Evolutionary conservation across 2,113 vertebrate species (phyloP).

Genomic region (Oreochromis aureus): DNA sequence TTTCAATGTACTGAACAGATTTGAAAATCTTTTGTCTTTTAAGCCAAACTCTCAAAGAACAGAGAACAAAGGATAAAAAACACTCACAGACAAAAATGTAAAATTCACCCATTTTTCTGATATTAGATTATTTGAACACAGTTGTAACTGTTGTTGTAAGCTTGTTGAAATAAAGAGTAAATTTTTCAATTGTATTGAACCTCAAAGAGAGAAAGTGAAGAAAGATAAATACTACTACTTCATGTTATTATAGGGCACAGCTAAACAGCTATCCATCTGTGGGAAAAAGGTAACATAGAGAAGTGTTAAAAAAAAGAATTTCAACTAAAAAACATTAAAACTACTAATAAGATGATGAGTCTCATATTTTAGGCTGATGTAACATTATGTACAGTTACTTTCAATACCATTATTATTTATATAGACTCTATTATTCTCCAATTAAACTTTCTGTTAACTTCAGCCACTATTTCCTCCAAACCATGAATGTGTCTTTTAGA

Average conservation of each 20-base stretch:
- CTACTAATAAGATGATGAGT: background rate
- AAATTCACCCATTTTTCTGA: background rate
- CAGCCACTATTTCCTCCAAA: background rate
- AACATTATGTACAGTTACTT: background rate
- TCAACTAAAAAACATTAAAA: background rate
- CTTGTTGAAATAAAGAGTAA: background rate
- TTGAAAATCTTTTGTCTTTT: background rate
- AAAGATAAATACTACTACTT: background rate
- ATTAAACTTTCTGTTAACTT: background rate
- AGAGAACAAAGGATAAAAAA: background rate
- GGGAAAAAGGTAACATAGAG: background rate
- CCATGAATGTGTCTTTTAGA: background rate
- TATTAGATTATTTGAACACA: background rate
- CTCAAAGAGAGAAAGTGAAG: background rate
- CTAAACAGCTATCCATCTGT: background rate
- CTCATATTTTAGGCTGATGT: background rate
- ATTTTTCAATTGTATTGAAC: background rate
- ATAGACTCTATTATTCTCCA: background rate
- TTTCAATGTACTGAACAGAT: background rate
- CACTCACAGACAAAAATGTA: background rate
- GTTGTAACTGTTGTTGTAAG: background rate
- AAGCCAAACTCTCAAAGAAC: background rate
- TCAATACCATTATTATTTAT: background rate
- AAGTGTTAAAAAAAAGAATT: background rate
- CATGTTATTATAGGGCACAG: background rate